Evolutionary conservation across 2,888 invertebrate species (phyloP).

Genomic region (Sipunculus nudus): DNA sequence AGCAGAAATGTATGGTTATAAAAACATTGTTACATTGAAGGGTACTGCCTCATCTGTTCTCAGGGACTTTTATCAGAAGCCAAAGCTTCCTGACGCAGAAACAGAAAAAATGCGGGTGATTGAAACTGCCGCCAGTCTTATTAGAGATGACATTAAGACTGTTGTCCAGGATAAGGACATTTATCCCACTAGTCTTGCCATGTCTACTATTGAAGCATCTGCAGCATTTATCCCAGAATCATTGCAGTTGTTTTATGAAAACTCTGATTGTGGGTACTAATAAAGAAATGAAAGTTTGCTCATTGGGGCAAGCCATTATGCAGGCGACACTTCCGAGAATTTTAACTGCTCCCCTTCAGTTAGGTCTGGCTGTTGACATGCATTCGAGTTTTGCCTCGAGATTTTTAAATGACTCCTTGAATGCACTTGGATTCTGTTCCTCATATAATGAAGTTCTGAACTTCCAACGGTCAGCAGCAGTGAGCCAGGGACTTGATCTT

Average conservation of each 20-base stretch:
- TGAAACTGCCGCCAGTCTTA: conserved; percentile 38
- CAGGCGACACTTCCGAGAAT: conserved; percentile 36
- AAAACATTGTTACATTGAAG: conserved; percentile 38
- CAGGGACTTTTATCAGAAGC: conserved; percentile 18
- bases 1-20: conserved; percentile 31
- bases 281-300: conserved; percentile 23
- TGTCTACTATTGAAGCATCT: conserved; percentile 14
- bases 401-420: conserved; percentile 38
- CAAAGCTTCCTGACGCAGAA: conserved; percentile 13
- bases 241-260: conserved; percentile 23
- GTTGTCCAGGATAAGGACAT: conserved; percentile 11
- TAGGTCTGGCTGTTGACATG: conserved; percentile 38
- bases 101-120: conserved; percentile 33
- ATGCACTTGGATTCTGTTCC: conserved; percentile 39
- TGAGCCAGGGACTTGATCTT: too few relatives aligned
- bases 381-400: too few relatives aligned
- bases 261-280: conserved; percentile 18
- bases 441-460: conserved; percentile 39
- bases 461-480: too few relatives aligned
- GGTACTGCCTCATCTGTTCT: conserved; percentile 31
- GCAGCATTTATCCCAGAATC: conserved; percentile 24
- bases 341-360: conserved; percentile 35
- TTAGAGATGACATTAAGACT: conserved; percentile 41
- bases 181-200: conserved; percentile 32
- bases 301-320: conserved; percentile 40